Percentiles rank a stretch among this genome's conserved stretches.
phyloP scores from a whole-genome alignment of 92 coral and sea anemone species.

The Porites cylindrica region DNA sequence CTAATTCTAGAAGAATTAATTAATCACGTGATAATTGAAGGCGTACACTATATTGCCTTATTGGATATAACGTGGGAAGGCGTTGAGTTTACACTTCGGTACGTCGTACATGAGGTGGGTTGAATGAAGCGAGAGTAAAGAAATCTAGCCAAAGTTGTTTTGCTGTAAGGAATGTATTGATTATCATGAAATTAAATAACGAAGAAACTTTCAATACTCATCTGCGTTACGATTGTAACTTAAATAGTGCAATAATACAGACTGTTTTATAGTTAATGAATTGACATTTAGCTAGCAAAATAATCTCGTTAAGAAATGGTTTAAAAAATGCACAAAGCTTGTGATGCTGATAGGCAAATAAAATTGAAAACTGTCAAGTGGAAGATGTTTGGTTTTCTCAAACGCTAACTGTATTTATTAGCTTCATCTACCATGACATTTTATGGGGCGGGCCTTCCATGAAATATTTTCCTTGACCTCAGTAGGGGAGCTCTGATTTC shows the following conservation, averaged over 20 bases:
- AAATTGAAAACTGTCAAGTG: neutral
- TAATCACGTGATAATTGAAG: too few species aligned
- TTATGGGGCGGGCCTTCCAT: too few species aligned
- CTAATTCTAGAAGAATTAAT: too few species aligned
- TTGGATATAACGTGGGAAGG: too few species aligned
- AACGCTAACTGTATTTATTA: too few species aligned
- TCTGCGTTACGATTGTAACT: neutral
- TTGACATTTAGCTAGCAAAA: neutral
- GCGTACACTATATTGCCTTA: too few species aligned
- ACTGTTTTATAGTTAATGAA: neutral
- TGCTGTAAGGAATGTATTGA: neutral
- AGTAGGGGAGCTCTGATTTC: too few species aligned
- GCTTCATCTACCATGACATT: too few species aligned
- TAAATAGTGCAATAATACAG: neutral
- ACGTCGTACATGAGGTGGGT: neutral
- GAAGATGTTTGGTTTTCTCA: too few species aligned
- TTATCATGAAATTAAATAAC: neutral
- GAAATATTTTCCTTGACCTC: too few species aligned
- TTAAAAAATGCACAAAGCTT: neutral
- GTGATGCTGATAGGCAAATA: neutral
- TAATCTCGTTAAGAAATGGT: neutral
- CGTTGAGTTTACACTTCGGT: too few species aligned
- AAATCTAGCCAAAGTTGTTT: neutral
- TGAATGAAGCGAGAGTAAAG: neutral
- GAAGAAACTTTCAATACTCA: neutral